phyloP scores from a whole-genome alignment of 2,888 invertebrate genomes.

The Ametastegia equiseti region DNA sequence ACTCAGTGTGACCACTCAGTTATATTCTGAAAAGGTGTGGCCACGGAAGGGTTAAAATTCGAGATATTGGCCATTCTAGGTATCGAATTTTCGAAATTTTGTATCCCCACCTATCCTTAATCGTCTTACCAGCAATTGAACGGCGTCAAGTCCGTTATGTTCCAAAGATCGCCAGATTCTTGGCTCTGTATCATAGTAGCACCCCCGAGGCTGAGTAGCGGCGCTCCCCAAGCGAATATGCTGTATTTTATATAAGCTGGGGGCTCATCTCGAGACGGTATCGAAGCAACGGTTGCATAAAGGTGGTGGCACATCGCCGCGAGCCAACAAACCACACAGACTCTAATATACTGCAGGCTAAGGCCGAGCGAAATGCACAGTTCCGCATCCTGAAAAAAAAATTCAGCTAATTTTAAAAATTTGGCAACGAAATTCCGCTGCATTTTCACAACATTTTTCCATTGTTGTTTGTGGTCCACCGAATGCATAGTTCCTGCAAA shows the following conservation, averaged over 20 bases:
- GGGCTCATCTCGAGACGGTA: slow-evolving; percentile 71
- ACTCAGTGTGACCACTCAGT: too few species aligned
- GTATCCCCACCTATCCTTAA: not conserved
- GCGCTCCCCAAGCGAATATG: slow-evolving; percentile 82
- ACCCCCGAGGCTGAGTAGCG: slow-evolving; percentile 78
- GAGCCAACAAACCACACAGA: slow-evolving; percentile 84
- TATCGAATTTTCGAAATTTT: too few species aligned
- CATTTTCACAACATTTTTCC: not conserved
- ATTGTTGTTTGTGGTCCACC: not conserved
- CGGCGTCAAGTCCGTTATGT: slow-evolving; percentile 75
- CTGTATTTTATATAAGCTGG: slow-evolving; percentile 78
- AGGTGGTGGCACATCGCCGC: slow-evolving; percentile 83
- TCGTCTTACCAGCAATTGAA: slow-evolving; percentile 79
- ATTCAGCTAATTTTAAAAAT: not conserved
- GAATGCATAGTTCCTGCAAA: not conserved
- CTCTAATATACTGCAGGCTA: slow-evolving; percentile 81
- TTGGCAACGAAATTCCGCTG: not conserved
- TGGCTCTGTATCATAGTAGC: slow-evolving; percentile 78
- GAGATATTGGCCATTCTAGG: too few species aligned
- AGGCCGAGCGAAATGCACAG: slow-evolving; percentile 81
- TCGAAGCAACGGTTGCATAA: slow-evolving; percentile 75
- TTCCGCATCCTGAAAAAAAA: slow-evolving; percentile 79
- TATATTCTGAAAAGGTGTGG: too few species aligned
- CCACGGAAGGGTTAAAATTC: too few species aligned
- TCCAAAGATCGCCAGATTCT: slow-evolving; percentile 76